Evolutionary conservation across 2,888 invertebrate genomes (phyloP).

Genomic region (Hirtodrosophila histrioides): DNA sequence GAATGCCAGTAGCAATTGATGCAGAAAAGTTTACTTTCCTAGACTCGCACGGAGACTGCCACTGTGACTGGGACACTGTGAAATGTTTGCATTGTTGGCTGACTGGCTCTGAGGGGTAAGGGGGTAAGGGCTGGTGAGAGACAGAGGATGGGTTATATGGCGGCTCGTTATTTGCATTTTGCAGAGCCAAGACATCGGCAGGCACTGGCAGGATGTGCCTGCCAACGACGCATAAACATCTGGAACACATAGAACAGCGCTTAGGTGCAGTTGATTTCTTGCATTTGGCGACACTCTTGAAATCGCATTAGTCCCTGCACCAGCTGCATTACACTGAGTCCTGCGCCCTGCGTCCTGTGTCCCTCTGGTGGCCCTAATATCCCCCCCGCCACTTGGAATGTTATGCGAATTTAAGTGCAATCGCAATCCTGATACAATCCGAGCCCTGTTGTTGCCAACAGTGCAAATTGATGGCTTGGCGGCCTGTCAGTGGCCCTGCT

Average conservation of each 20-base stretch:
- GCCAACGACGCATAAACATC: constrained; percentile 56
- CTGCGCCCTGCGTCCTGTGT: not conserved
- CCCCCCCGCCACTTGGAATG: constrained; percentile 14
- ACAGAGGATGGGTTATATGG: not conserved
- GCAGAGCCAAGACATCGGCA: constrained; percentile 43
- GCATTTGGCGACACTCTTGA: constrained; percentile 68
- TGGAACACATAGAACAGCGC: constrained; percentile 26
- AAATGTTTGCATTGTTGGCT: constrained; percentile 48
- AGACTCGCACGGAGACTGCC: constrained; percentile 9
- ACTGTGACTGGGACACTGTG: constrained; percentile 27
- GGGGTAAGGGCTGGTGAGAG: too few relatives aligned
- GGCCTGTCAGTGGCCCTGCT: constrained; percentile 40
- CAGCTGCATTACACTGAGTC: not conserved
- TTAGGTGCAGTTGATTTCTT: constrained; percentile 76
- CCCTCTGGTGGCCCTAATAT: too few relatives aligned
- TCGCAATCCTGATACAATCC: constrained; percentile 22
- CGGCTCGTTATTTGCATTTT: constrained; percentile 73
- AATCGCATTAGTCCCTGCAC: constrained; percentile 67
- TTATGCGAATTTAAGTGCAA: constrained; percentile 51
- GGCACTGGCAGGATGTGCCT: constrained; percentile 56
- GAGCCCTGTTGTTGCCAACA: constrained; percentile 47
- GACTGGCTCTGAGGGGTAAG: not conserved
- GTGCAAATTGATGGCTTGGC: constrained; percentile 71
- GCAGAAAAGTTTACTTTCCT: constrained; percentile 72
- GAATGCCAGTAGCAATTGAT: constrained; percentile 61